Evolutionary conservation across 2,113 vertebrate genomes (phyloP).

Genomic region (Oriolus oriolus): DNA sequence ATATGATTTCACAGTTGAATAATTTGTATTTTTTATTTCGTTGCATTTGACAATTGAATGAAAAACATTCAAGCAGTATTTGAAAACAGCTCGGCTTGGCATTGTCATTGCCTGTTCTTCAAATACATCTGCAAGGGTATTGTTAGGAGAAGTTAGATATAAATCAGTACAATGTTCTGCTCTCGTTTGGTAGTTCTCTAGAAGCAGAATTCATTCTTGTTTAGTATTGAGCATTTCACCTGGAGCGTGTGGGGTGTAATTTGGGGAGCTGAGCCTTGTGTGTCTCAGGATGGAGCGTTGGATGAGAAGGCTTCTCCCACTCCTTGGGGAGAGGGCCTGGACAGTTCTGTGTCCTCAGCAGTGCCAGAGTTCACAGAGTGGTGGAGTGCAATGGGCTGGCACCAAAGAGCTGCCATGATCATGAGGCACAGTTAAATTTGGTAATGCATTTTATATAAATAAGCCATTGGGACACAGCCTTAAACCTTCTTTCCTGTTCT

Average conservation of each 20-base stretch:
- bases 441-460: neutral
- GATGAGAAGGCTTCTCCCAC: neutral
- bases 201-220: neutral
- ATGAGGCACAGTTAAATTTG: neutral
- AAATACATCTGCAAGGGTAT: neutral
- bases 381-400: neutral
- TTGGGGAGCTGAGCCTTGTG: neutral
- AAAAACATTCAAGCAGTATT: neutral
- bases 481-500: neutral
- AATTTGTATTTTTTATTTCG: neutral
- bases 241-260: accelerated
- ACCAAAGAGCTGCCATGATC: neutral
- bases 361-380: accelerated
- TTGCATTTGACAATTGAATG: neutral
- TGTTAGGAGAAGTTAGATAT: neutral
- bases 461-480: neutral
- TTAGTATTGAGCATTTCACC: neutral
- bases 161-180: neutral
- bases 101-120: neutral
- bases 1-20: neutral
- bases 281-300: neutral
- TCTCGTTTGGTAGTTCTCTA: neutral
- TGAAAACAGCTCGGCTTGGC: neutral
- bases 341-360: neutral
- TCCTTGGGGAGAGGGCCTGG: neutral